Percentiles rank a stretch among this genome's conserved stretches.
These are phyloP conservation scores for Cyclura pinguis DNA, from an alignment of 2,797 vertebrate species.

Conservation along the genomic window DNA sequence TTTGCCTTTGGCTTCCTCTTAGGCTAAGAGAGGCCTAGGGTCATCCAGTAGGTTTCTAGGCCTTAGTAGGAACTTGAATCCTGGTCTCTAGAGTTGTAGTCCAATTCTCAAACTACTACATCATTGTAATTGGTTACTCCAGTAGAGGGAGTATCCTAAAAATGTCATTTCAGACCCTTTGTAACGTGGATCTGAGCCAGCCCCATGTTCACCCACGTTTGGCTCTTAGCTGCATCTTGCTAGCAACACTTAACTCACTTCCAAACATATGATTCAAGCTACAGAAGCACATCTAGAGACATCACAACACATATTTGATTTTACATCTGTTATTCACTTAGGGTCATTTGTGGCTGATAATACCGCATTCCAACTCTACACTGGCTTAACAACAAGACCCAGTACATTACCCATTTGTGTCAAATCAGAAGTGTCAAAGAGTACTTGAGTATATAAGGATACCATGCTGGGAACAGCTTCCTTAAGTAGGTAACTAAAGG, in stretches of 20 bases:
- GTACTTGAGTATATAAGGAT: neutral
- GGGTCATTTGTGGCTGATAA: no score
- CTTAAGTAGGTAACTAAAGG: neutral
- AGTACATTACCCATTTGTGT: neutral
- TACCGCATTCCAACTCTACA: no score
- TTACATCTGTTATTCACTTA: no score
- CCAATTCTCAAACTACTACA: no score
- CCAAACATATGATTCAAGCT: neutral
- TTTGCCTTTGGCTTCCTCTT: no score
- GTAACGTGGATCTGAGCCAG: neutral
- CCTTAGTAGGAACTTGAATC: no score
- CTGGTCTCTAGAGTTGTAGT: no score
- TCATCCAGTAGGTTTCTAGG: no score
- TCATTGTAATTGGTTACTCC: no score
- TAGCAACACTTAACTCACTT: neutral
- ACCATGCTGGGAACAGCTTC: rapidly evolving
- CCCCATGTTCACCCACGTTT: neutral
- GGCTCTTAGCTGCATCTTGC: neutral
- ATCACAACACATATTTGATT: no score
- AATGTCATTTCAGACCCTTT: neutral
- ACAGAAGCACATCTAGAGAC: neutral
- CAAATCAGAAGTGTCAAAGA: neutral
- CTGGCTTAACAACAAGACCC: no score
- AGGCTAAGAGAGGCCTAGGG: no score
- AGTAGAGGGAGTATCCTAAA: neutral